Evolutionary conservation across 2,888 invertebrate species (phyloP).

Genomic region (Conus canariensis): DNA sequence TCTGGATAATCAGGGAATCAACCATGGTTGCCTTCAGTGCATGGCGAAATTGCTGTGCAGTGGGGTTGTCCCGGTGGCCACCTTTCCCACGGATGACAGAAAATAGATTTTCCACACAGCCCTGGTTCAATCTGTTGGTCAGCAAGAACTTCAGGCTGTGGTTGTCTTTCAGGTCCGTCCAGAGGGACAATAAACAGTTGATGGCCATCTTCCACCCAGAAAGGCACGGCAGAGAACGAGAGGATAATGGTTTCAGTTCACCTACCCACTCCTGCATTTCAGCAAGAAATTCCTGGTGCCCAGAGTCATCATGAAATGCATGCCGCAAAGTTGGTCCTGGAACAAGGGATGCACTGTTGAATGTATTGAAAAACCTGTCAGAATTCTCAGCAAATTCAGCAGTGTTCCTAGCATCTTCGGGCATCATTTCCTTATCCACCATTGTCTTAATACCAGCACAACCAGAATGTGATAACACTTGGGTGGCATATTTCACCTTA

Average conservation of each 20-base stretch:
- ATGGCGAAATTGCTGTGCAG: no score
- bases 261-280: conserved; percentile 7
- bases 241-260: not conserved
- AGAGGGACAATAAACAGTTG: not conserved
- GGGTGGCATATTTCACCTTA: conserved; percentile 1
- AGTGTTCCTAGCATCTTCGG: conserved; percentile 5
- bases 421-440: not conserved
- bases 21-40: no score
- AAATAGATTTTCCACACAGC: no score
- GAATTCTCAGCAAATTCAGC: conserved; percentile 5
- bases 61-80: no score
- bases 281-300: conserved; percentile 19
- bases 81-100: no score
- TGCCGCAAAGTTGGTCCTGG: conserved; percentile 1
- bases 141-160: no score
- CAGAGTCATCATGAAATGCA: not conserved
- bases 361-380: conserved; percentile 28
- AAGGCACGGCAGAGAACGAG: not conserved
- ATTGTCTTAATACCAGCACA: conserved; percentile 24
- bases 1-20: no score
- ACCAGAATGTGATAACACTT: conserved; percentile 4
- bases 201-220: not conserved
- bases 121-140: no score
- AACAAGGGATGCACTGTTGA: not conserved
- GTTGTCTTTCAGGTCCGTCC: not conserved